A percentile compares a stretch with the other conserved stretches of the same genome.
phyloP scores from a whole-genome alignment of 2,113 vertebrate species.

The Dipodomys stephensi region DNA sequence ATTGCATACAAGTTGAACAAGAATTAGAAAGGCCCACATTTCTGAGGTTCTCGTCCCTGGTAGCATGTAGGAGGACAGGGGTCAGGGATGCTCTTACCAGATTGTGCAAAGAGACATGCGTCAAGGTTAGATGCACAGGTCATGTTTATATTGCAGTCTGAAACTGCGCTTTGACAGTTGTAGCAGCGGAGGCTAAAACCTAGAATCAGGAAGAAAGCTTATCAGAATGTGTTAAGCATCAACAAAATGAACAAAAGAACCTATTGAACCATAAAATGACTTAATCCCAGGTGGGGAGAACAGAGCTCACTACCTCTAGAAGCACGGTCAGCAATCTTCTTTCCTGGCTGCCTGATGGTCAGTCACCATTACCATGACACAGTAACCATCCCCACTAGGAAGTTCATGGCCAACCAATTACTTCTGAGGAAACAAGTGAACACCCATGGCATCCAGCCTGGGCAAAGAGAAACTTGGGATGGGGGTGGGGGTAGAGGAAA shows the following conservation, averaged over 20 bases:
- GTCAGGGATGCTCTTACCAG: constrained; percentile 56
- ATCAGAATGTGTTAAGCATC: neutral
- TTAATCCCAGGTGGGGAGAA: neutral
- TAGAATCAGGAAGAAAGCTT: constrained; percentile 43
- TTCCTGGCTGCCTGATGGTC: neutral
- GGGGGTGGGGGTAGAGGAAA: no score
- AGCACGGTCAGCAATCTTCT: neutral
- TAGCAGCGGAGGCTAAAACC: constrained; percentile 55
- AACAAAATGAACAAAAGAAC: no score
- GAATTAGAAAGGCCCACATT: neutral
- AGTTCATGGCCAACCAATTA: neutral
- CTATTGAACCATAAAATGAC: neutral
- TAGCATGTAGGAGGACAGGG: neutral
- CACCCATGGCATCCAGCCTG: neutral
- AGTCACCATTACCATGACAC: neutral
- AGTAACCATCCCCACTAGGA: neutral
- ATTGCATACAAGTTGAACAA: neutral
- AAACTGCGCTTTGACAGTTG: rapidly evolving
- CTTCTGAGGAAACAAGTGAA: neutral
- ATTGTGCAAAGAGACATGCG: neutral
- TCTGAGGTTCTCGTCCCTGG: neutral
- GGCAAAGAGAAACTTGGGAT: neutral
- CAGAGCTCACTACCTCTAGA: neutral
- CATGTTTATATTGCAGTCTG: rapidly evolving
- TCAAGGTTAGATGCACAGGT: neutral